A percentile compares a stretch with the other conserved stretches of the same genome.
These are phyloP conservation scores for Drosophila ogumai DNA, from an alignment of 1,140 invertebrate genomes.

Conservation along the genomic window DNA sequence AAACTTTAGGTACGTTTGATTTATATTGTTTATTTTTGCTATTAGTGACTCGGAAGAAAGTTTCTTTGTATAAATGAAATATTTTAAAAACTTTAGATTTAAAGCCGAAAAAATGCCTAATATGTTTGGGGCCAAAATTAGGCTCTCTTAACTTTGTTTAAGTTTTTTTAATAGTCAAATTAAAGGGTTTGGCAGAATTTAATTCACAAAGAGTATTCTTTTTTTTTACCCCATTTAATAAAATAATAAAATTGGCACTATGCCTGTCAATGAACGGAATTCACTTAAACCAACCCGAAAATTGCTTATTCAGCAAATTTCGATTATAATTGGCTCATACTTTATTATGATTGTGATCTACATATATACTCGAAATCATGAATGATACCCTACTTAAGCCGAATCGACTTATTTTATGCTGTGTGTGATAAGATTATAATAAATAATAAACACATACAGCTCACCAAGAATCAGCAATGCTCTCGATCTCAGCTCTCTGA, in stretches of 20 bases:
- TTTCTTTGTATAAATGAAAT: not conserved
- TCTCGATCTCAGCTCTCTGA: constrained; percentile 8
- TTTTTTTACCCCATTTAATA: not conserved
- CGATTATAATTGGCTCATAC: not conserved
- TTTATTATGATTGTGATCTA: constrained; percentile 16
- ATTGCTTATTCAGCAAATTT: constrained; percentile 6
- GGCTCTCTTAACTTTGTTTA: not conserved
- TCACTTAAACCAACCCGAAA: not conserved
- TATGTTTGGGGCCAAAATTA: not conserved
- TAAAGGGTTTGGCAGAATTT: not conserved
- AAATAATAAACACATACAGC: not conserved
- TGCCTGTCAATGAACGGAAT: constrained; percentile 1
- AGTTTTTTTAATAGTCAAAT: not conserved
- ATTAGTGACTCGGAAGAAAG: not conserved
- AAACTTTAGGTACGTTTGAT: not conserved
- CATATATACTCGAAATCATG: constrained; percentile 1
- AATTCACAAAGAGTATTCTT: not conserved
- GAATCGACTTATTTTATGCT: constrained; percentile 9
- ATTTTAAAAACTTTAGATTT: not conserved
- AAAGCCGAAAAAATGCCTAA: too few relatives aligned
- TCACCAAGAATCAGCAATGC: constrained; percentile 12
- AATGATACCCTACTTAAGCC: constrained; percentile 10
- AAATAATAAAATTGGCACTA: not conserved
- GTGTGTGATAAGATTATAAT: constrained; percentile 16
- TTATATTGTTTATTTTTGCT: not conserved